Conservation (phyloP, 2,113 vertebrate genomes). For the Onychorhynchus coronatus region DNA sequence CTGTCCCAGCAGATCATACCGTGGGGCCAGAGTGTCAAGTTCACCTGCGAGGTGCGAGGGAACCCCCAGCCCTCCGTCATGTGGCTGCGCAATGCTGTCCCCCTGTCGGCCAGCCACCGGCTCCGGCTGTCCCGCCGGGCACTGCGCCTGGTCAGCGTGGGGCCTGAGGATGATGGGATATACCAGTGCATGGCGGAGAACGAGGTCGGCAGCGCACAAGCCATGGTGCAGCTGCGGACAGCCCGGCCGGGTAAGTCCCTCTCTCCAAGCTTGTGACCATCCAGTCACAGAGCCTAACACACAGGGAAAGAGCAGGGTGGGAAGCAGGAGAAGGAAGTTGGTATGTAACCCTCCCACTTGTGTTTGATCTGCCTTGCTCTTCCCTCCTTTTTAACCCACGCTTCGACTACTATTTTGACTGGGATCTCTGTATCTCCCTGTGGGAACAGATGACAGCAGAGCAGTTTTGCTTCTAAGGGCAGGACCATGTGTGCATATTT, state of each 20-base stretch:
- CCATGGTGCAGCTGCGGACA: slow-evolving; percentile 84
- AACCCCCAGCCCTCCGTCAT: slow-evolving; percentile 87
- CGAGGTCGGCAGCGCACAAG: slow-evolving; percentile 90
- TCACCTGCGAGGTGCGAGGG: slow-evolving; percentile 88
- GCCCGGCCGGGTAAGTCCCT: slow-evolving; percentile 74
- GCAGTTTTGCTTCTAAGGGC: not conserved
- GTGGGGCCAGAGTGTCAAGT: slow-evolving; percentile 87
- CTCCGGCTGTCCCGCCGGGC: slow-evolving; percentile 76
- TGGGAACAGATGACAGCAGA: not conserved
- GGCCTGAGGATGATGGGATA: slow-evolving; percentile 89
- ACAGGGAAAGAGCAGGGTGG: not conserved
- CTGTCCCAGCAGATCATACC: slow-evolving; percentile 85
- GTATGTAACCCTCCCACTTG: not conserved
- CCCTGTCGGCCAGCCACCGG: slow-evolving; percentile 78
- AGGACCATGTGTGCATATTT: not conserved
- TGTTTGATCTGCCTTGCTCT: not conserved
- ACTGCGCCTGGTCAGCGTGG: slow-evolving; percentile 82
- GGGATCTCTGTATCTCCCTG: not conserved
- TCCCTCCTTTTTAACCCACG: rapidly evolving
- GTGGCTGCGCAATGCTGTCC: slow-evolving; percentile 89
- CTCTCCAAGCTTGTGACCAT: rapidly evolving
- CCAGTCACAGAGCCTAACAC: not conserved
- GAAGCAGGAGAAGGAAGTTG: not conserved
- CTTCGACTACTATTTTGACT: not conserved
- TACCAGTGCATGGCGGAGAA: slow-evolving; percentile 98